Conservation (phyloP, 2,888 invertebrate genomes). For the Agrotis clavis region DNA sequence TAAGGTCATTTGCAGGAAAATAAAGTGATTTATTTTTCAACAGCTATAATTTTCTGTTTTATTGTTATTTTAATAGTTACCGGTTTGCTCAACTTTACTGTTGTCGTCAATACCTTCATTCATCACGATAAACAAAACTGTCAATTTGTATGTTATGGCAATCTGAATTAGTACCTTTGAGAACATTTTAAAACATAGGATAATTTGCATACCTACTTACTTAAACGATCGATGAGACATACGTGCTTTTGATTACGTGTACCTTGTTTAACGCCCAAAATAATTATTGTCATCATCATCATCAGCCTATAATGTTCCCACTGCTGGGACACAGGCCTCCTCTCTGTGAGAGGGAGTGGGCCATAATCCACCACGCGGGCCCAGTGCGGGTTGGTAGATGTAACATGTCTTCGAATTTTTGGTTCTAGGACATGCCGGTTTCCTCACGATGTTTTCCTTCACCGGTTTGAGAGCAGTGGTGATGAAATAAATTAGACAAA, state of each 20-base stretch:
- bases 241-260: background rate
- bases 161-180: background rate
- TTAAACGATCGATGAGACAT: background rate
- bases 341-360: too few species aligned
- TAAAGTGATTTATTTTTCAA: conserved; percentile 8
- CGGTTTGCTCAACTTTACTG: background rate
- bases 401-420: too few species aligned
- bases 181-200: background rate
- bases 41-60: conserved; percentile 1
- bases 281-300: too few species aligned
- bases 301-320: too few species aligned
- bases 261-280: too few species aligned
- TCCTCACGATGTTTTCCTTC: too few species aligned
- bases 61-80: conserved; percentile 21
- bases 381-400: too few species aligned
- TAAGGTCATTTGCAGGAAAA: conserved; percentile 37
- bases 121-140: background rate
- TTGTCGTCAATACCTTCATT: background rate
- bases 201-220: conserved; percentile 11
- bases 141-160: background rate
- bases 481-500: too few species aligned
- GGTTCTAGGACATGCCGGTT: too few species aligned
- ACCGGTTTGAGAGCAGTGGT: too few species aligned
- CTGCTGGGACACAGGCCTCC: too few species aligned
- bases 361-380: too few species aligned